phyloP scores from a whole-genome alignment of 2,797 vertebrate species.

The Lacerta agilis region DNA sequence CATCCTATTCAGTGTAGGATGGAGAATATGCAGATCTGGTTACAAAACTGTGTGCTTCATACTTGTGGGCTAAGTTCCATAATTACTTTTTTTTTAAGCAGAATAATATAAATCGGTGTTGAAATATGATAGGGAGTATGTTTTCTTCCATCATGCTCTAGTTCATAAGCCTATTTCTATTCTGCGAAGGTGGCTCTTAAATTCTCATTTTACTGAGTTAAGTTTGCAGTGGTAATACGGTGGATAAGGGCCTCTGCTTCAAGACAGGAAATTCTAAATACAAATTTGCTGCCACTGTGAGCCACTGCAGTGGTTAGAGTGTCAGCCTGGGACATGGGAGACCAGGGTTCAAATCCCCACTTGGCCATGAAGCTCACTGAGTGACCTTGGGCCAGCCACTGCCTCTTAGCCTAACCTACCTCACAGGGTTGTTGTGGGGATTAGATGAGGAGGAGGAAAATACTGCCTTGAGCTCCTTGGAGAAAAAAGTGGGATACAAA shows the following conservation, averaged over 20 bases:
- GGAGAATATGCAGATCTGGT: neutral
- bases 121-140: neutral
- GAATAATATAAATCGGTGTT: neutral
- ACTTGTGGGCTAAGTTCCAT: neutral
- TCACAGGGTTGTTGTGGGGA: too few species aligned
- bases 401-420: too few species aligned
- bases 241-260: neutral
- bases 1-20: neutral
- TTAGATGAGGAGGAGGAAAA: too few species aligned
- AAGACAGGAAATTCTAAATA: neutral
- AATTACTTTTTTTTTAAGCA: neutral
- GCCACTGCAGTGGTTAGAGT: too few species aligned
- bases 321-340: too few species aligned
- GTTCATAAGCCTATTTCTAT: neutral
- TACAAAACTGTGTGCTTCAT: neutral
- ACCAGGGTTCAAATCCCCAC: too few species aligned
- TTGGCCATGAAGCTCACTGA: too few species aligned
- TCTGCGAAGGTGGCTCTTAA: neutral
- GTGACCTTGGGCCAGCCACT: too few species aligned
- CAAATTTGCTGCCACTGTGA: neutral
- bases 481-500: too few species aligned
- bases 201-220: neutral
- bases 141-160: neutral
- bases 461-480: too few species aligned
- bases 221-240: too few species aligned